Evolutionary conservation across 2,113 vertebrate genomes (phyloP).

Genomic region (Salvelinus namaycush): DNA sequence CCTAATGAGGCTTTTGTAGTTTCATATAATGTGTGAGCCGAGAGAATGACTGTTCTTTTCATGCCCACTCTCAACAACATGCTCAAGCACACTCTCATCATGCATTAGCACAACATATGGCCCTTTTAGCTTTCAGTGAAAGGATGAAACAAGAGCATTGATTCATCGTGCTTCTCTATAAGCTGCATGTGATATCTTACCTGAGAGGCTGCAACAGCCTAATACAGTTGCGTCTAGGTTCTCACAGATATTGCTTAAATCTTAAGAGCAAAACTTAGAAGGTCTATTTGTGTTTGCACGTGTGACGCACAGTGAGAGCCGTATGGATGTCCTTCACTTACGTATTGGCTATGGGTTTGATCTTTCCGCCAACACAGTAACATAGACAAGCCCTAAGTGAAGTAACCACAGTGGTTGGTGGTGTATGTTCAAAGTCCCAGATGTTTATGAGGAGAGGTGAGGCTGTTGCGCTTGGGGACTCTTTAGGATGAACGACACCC

Average conservation of each 20-base stretch:
- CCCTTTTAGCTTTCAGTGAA: not conserved
- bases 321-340: not conserved
- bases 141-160: not conserved
- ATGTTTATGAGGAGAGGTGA: too few species aligned
- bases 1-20: not conserved
- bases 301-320: not conserved
- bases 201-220: not conserved
- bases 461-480: too few species aligned
- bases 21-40: not conserved
- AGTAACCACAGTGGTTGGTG: too few species aligned
- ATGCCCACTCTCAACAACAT: not conserved
- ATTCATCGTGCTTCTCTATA: not conserved
- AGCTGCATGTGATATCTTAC: slow-evolving; percentile 1
- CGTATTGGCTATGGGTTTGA: not conserved
- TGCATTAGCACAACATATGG: not conserved
- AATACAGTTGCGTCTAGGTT: not conserved
- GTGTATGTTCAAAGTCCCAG: too few species aligned
- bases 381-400: not conserved
- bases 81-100: not conserved
- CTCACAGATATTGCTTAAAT: not conserved
- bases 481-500: too few species aligned
- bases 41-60: not conserved
- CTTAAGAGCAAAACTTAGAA: not conserved
- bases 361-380: not conserved
- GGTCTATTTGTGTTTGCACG: not conserved